Evolutionary conservation across 1,140 invertebrate species (phyloP).

Genomic region (Triops cancriformis): DNA sequence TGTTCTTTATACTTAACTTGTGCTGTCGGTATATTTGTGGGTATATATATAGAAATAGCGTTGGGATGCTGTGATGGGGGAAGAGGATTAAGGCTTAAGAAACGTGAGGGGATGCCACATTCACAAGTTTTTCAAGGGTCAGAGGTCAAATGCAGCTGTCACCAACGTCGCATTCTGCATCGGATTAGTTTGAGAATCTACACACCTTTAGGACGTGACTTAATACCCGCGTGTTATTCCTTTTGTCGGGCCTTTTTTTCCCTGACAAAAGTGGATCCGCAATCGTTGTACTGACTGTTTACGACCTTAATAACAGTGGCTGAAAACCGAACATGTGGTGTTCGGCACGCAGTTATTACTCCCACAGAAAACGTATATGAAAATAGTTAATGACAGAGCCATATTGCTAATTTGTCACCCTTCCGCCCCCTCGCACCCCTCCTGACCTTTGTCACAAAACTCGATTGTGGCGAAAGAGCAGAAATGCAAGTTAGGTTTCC

Average conservation of each 20-base stretch:
- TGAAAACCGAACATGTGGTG: neutral
- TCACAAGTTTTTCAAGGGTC: neutral
- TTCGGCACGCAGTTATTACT: neutral
- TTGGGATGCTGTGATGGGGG: neutral
- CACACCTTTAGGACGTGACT: neutral
- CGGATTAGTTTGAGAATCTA: neutral
- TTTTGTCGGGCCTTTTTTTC: no score
- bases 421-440: neutral
- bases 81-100: neutral
- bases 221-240: neutral
- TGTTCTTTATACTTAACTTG: no score
- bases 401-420: constrained; percentile 6
- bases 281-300: neutral
- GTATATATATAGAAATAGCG: neutral
- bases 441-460: neutral
- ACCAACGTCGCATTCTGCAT: neutral
- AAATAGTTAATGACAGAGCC: neutral
- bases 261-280: no score
- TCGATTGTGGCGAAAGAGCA: neutral
- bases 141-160: constrained; percentile 8
- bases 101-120: neutral
- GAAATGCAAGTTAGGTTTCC: neutral
- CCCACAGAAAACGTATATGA: neutral
- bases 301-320: neutral
- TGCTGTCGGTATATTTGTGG: neutral